phyloP scores from a whole-genome alignment of 2,888 invertebrate genomes.

The Tenthredo amoena region DNA sequence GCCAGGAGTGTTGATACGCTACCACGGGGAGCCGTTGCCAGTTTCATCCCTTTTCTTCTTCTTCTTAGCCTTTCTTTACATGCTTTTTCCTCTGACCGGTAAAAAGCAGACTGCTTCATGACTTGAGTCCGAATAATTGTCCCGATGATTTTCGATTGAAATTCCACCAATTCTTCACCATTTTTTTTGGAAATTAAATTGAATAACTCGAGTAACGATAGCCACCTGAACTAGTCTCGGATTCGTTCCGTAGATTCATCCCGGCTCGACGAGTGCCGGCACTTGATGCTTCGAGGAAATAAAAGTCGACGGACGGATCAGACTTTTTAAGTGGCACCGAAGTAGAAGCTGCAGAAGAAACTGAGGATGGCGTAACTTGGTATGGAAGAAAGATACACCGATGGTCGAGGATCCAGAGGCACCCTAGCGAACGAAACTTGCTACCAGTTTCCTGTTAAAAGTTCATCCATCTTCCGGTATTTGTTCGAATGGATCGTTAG shows the following conservation, averaged over 20 bases:
- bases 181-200: neutral
- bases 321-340: slow-evolving; percentile 63
- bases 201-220: neutral
- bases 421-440: slow-evolving; percentile 1
- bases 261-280: neutral
- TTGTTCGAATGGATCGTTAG: slow-evolving; percentile 41
- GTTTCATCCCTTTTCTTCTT: slow-evolving; percentile 49
- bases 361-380: slow-evolving; percentile 54
- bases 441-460: slow-evolving; percentile 59
- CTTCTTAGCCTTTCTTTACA: slow-evolving; percentile 28
- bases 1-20: slow-evolving; percentile 31
- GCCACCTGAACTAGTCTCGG: slow-evolving; percentile 16
- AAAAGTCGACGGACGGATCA: slow-evolving; percentile 58
- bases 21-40: slow-evolving; percentile 34
- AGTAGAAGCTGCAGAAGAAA: slow-evolving; percentile 58
- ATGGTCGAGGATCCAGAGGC: slow-evolving; percentile 3
- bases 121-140: neutral
- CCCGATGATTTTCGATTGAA: neutral
- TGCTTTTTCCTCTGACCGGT: slow-evolving; percentile 24
- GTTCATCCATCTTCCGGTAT: slow-evolving; percentile 60
- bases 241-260: neutral
- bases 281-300: slow-evolving; percentile 21
- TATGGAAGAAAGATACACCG: slow-evolving; percentile 31
- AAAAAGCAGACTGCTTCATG: neutral
- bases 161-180: neutral